Base-by-base conservation (phyloP, 2,797 vertebrate genomes). In the Champsocephalus esox region DNA sequence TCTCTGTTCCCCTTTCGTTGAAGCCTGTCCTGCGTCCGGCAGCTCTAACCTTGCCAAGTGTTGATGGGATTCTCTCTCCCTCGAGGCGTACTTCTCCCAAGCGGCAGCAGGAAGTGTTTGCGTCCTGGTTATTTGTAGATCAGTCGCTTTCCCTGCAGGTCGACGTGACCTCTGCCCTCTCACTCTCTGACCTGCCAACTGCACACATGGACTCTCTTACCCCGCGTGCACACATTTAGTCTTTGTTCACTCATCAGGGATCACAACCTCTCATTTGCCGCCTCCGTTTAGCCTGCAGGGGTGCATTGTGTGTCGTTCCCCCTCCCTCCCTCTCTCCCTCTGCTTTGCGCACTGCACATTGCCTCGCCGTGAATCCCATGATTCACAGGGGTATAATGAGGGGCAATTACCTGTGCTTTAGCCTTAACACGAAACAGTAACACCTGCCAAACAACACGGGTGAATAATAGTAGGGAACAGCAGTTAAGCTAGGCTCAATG, bases 351-450 rank as follows among this genome's bases (percentile, higher is more conserved):
- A 51, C 73, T 64, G 67, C 21, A 45, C 59, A 46, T 72, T 52
- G 62, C 67, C 60, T 68, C 4, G 0, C 54, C 0, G 0, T 13
- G 44, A 34, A 69, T 73, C 38, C n/a, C 3, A 1, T 88, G 81
- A 86, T 66, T 84, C 85, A 87, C 69, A n/a, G 70, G 56, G 62
- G 49, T 43, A 46, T 81, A 77, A 89, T 71, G 45, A 60, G 14
- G 52, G 61, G 62, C 65, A 89, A 81, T 89, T 87, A 83, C 9
- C 43, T 72, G 65, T 66, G 79, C 88, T 84, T 87, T 66, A 69
- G 56, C 52, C 77, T 73, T 51, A 67, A 82, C 87, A 89, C 52
- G 74, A 85, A 86, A 69, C 32, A 56, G 51, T n/a, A 55, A 46
- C 70, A 85, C 64, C 80, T 87, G 79, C 83, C 79, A 83, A 89